These are phyloP conservation scores for Sminthurides aquaticus DNA, from an alignment of 2,888 invertebrate species.

Conservation along the genomic window DNA sequence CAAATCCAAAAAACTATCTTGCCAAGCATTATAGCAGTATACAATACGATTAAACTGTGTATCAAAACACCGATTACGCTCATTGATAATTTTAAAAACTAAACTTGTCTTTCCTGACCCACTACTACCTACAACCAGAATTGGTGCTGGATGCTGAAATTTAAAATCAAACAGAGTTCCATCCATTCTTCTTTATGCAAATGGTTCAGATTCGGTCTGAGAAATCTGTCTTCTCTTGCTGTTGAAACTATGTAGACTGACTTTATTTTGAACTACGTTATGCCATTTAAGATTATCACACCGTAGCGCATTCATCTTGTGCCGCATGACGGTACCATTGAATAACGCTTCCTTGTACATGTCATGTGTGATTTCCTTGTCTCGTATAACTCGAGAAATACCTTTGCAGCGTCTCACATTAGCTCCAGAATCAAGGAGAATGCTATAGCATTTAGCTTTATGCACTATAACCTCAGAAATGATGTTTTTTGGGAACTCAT, in stretches of 20 bases:
- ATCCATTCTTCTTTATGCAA: background rate
- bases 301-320: background rate
- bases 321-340: background rate
- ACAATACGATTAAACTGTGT: conserved; percentile 1
- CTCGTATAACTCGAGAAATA: background rate
- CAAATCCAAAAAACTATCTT: background rate
- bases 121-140: background rate
- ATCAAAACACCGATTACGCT: background rate
- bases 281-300: background rate
- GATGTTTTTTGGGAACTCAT: background rate
- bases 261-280: background rate
- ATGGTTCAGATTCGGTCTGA: background rate
- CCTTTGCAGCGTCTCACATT: background rate
- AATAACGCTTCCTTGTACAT: background rate
- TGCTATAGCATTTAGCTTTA: background rate
- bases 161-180: background rate
- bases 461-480: background rate
- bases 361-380: background rate
- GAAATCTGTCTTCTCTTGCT: background rate
- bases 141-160: background rate
- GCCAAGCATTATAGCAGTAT: background rate
- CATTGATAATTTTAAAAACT: background rate
- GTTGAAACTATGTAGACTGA: background rate
- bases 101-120: background rate
- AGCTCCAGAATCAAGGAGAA: background rate